Percentiles rank a stretch among this genome's conserved stretches.
Evolutionary conservation across 2,113 vertebrate species (phyloP).

Genomic region (Siniperca chuatsi): DNA sequence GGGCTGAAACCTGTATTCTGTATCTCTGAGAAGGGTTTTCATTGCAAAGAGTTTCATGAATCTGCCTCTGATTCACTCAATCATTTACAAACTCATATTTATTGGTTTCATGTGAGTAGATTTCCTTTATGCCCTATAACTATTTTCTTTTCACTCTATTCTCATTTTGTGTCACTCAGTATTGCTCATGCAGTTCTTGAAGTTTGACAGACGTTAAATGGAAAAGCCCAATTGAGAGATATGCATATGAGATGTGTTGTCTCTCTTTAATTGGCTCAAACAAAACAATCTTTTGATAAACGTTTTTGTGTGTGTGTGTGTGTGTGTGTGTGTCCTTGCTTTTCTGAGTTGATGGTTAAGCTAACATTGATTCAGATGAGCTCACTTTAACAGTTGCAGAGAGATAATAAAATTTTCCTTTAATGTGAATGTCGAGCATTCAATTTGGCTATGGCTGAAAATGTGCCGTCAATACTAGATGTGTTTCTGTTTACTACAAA

Average conservation of each 20-base stretch:
- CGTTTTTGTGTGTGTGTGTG: no score
- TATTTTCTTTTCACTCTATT: background rate
- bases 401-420: conserved; percentile 1
- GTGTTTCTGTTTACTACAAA: background rate
- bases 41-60: conserved; percentile 28
- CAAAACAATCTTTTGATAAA: background rate
- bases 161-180: background rate
- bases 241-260: background rate
- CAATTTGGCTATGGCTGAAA: background rate
- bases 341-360: background rate
- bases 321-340: background rate
- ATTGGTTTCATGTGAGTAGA: conserved; percentile 4
- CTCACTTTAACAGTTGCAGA: background rate
- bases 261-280: background rate
- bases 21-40: conserved; percentile 8
- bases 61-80: conserved; percentile 14
- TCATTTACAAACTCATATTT: conserved; percentile 6
- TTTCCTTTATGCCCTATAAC: background rate
- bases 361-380: conserved; percentile 17
- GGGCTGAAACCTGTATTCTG: conserved; percentile 29
- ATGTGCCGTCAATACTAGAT: background rate
- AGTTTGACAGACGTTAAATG: background rate
- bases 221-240: background rate
- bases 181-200: background rate
- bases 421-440: background rate